Base-by-base conservation (phyloP, 2,888 invertebrate genomes). In the Epsilonema sp. region DNA sequence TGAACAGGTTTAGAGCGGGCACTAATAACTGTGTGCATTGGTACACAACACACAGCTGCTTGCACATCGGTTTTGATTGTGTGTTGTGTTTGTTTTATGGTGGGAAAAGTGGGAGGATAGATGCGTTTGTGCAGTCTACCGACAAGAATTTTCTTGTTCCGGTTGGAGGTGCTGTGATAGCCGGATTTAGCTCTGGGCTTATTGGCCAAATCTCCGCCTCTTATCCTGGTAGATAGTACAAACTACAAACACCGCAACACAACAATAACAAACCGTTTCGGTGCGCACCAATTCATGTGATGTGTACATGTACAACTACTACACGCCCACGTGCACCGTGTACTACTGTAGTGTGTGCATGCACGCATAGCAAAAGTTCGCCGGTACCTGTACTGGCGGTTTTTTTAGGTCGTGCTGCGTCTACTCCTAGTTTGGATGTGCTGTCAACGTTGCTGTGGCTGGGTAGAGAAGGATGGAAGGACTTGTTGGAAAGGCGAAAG, bases 111-210 rank as follows among this genome's bases (percentile, higher is more conserved):
- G 82, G 81, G 8, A 71, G 80, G 48, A 71, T 83, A 0, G 82
- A 83, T 67, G 75, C 76, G 3, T 77, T 82, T 65, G 78, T 84
- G 26, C 82, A 83, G 64, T 82, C 81, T 59, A 78, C 80, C 11
- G 83, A 83, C 65, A 83, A 84, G 64, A 83, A 83, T 67, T 75
- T 83, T 51, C 65, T 82, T 67, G 81, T 83, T 23, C 83, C 83
- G 16, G 82, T 84, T 2, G 83, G 83, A 8, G 83, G 82, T 1
- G 76, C 81, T 16, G 72, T 81, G 42, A 75, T 83, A 47, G 79
- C 78, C 23, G 77, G 78, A 0, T 78, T 77, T 62, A 74, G 80
- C 60, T 70, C 73, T 52, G 65, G 67, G 26, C 65, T 75, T 22
- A 66, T 81, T 24, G 72, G 75, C 52, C 67, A 72, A 52, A 75